A percentile compares a stretch with the other conserved stretches of the same genome.
These are phyloP conservation scores for Thamnaconus septentrionalis DNA, from an alignment of 2,113 vertebrate species.

Conservation along the genomic window DNA sequence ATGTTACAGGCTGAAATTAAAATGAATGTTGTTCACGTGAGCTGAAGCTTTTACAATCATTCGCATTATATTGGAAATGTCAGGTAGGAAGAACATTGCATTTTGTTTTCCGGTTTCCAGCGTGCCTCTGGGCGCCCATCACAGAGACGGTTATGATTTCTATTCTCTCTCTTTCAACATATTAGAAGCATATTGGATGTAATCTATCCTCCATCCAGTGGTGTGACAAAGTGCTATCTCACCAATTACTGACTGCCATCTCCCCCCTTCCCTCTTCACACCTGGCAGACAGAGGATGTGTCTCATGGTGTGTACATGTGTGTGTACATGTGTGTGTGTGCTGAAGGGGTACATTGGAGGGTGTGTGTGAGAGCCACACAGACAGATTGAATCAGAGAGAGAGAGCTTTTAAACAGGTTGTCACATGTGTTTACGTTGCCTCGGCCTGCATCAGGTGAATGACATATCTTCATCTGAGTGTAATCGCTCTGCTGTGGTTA, in stretches of 20 bases:
- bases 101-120: slow-evolving; percentile 14
- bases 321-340: background rate
- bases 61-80: background rate
- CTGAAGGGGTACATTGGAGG: background rate
- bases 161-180: slow-evolving; percentile 35
- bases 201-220: slow-evolving; percentile 56
- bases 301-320: slow-evolving; percentile 35
- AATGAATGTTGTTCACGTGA: too few species aligned
- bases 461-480: slow-evolving; percentile 17
- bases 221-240: slow-evolving; percentile 73
- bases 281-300: slow-evolving; percentile 56
- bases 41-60: too few species aligned
- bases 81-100: background rate
- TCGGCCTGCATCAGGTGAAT: slow-evolving; percentile 44
- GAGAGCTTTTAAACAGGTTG: slow-evolving; percentile 44
- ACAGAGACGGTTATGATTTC: slow-evolving; percentile 31
- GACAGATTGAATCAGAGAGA: slow-evolving; percentile 38
- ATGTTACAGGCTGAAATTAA: too few species aligned
- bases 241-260: slow-evolving; percentile 74
- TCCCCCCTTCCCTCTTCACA: slow-evolving; percentile 72
- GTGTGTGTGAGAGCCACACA: slow-evolving; percentile 2
- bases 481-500: slow-evolving; percentile 18
- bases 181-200: slow-evolving; percentile 56
- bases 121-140: slow-evolving; percentile 1
- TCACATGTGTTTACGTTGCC: slow-evolving; percentile 49